Conservation (phyloP, 2,113 vertebrate genomes). For the Cyphomyrus plagiostoma region DNA sequence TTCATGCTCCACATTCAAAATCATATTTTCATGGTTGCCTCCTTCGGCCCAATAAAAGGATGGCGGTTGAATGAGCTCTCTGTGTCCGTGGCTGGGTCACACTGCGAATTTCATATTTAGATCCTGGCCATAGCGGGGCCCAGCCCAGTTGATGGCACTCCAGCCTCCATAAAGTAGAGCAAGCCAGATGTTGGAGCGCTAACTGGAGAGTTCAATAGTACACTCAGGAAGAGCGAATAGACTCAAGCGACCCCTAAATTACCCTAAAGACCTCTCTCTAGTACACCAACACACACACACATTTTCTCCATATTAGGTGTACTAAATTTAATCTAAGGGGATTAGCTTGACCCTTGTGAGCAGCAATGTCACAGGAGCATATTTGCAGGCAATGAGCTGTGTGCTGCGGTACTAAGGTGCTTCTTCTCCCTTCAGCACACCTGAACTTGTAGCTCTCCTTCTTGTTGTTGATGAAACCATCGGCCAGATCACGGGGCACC, state of each 20-base stretch:
- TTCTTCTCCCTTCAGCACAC: constrained; percentile 53
- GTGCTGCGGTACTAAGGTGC: not conserved
- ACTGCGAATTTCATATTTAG: constrained; percentile 49
- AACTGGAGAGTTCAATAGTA: not conserved
- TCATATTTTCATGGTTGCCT: constrained; percentile 53
- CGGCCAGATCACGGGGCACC: constrained; percentile 77
- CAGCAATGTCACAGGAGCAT: not conserved
- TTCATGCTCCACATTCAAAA: constrained; percentile 47
- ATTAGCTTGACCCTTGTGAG: not conserved
- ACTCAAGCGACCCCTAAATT: not conserved
- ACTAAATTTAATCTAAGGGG: not conserved
- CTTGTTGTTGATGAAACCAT: constrained; percentile 94
- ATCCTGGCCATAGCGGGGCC: constrained; percentile 43
- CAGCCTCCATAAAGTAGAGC: constrained; percentile 39
- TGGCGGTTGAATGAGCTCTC: constrained; percentile 40
- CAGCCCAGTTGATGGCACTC: constrained; percentile 46
- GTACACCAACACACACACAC: not conserved
- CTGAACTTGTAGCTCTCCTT: constrained; percentile 84
- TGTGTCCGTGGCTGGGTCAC: constrained; percentile 39
- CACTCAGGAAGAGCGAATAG: not conserved
- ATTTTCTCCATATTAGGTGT: not conserved
- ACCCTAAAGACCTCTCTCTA: not conserved
- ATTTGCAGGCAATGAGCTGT: not conserved
- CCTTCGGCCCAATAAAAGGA: constrained; percentile 45
- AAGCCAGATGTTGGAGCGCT: constrained; percentile 51